phyloP scores from a whole-genome alignment of 2,113 vertebrate genomes.

The Pangasianodon gigas region DNA sequence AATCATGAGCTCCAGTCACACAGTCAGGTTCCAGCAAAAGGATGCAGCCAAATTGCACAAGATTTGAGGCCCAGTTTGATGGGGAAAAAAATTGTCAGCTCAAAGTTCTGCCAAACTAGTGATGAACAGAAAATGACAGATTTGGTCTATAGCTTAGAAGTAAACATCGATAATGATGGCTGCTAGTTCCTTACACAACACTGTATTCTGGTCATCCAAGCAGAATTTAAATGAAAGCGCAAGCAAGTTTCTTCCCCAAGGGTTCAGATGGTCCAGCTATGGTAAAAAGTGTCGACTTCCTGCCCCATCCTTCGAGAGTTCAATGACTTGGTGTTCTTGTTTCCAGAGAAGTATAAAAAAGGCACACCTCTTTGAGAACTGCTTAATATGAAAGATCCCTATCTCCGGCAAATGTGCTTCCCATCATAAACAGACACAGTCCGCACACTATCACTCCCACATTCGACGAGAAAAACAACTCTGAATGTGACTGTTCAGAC shows the following conservation, averaged over 20 bases:
- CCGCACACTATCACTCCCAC: constrained; percentile 41
- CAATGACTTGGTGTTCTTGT: constrained; percentile 27
- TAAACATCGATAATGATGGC: neutral
- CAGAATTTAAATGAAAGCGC: neutral
- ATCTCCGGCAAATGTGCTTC: constrained; percentile 65
- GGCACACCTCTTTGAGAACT: constrained; percentile 56
- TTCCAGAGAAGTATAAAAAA: constrained; percentile 24
- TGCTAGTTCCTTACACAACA: neutral
- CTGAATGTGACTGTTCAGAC: neutral
- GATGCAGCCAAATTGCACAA: neutral
- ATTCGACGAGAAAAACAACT: constrained; percentile 19
- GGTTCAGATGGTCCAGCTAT: constrained; percentile 31
- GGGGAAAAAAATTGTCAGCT: neutral
- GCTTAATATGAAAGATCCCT: constrained; percentile 59
- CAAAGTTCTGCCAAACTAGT: neutral
- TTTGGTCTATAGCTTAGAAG: neutral
- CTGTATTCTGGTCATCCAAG: neutral
- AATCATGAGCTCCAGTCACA: neutral
- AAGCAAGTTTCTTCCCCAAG: neutral
- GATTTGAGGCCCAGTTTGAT: neutral
- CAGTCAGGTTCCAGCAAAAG: neutral
- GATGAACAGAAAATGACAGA: neutral
- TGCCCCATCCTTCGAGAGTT: constrained; percentile 7
- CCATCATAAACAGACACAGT: constrained; percentile 54
- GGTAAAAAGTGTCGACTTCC: constrained; percentile 34